Conservation (phyloP, 2,797 vertebrate species). For the Urophycis tenuis region DNA sequence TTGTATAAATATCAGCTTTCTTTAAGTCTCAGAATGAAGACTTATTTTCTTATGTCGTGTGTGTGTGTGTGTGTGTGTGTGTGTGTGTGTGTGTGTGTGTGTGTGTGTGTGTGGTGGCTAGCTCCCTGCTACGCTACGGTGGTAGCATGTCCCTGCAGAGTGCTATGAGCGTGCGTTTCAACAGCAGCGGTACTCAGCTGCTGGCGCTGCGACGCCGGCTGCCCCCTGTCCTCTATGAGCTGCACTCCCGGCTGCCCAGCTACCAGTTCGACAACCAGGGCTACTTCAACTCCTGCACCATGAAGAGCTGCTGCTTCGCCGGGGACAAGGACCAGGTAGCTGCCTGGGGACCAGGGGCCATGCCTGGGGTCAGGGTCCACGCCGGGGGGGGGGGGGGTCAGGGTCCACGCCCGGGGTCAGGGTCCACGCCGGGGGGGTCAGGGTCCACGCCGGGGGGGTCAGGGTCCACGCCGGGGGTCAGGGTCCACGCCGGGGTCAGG, state of each 20-base stretch:
- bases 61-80: not conserved
- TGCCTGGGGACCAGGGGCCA: no score
- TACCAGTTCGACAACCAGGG: constrained; percentile 99
- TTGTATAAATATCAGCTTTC: not conserved
- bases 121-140: constrained; percentile 90
- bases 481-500: no score
- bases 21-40: no score
- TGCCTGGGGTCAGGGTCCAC: no score
- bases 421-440: no score
- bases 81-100: not conserved
- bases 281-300: constrained; percentile 98
- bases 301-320: constrained; percentile 99
- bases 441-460: no score
- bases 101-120: not conserved
- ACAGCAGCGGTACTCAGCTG: constrained; percentile 92
- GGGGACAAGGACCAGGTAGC: constrained; percentile 95
- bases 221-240: constrained; percentile 94
- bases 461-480: no score
- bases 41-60: no score
- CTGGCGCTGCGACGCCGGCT: constrained; percentile 89
- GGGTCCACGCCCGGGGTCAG: no score
- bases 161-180: constrained; percentile 98
- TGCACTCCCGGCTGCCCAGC: constrained; percentile 93
- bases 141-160: constrained; percentile 95
- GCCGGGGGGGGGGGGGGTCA: no score